A percentile compares a stretch with the other conserved stretches of the same genome.
These are phyloP conservation scores for Lucilia sericata DNA, from an alignment of 1,140 invertebrate genomes.

Conservation along the genomic window DNA sequence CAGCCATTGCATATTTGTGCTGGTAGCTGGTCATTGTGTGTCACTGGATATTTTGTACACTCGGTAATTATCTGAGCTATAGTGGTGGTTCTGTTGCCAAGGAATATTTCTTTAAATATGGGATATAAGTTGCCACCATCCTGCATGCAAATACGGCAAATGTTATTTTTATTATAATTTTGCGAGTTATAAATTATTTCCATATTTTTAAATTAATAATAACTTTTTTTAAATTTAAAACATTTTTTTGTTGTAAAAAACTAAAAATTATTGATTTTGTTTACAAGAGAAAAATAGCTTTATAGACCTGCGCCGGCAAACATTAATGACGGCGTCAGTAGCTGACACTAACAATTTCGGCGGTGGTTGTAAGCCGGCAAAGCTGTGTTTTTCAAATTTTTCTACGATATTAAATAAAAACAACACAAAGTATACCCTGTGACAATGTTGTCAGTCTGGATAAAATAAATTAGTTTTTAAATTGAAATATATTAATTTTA, in stretches of 20 bases:
- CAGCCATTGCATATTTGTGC: slow-evolving; percentile 58
- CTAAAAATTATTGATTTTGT: slow-evolving; percentile 27
- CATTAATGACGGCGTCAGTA: too few species aligned
- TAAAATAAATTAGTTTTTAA: too few species aligned
- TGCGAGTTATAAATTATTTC: neutral
- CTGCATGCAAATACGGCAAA: slow-evolving; percentile 62
- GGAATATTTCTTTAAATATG: slow-evolving; percentile 59
- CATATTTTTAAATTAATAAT: neutral
- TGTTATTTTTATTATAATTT: slow-evolving; percentile 22
- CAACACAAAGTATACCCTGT: too few species aligned
- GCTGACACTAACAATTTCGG: too few species aligned
- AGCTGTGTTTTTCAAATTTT: too few species aligned
- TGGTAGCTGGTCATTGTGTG: slow-evolving; percentile 55
- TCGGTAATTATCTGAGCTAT: slow-evolving; percentile 60
- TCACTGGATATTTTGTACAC: slow-evolving; percentile 56
- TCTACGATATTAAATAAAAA: too few species aligned
- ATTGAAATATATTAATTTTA: too few species aligned
- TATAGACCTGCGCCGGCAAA: neutral
- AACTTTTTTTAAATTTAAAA: neutral
- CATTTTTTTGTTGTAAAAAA: slow-evolving; percentile 23
- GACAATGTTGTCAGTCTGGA: too few species aligned
- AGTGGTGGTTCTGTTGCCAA: slow-evolving; percentile 56
- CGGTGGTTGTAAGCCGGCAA: too few species aligned
- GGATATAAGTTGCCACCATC: slow-evolving; percentile 55
- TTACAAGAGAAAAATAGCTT: neutral